Percentiles rank a stretch among this genome's conserved stretches.
Conservation (phyloP, 2,888 invertebrate genomes). For the Eueremaeus valkanovi region DNA sequence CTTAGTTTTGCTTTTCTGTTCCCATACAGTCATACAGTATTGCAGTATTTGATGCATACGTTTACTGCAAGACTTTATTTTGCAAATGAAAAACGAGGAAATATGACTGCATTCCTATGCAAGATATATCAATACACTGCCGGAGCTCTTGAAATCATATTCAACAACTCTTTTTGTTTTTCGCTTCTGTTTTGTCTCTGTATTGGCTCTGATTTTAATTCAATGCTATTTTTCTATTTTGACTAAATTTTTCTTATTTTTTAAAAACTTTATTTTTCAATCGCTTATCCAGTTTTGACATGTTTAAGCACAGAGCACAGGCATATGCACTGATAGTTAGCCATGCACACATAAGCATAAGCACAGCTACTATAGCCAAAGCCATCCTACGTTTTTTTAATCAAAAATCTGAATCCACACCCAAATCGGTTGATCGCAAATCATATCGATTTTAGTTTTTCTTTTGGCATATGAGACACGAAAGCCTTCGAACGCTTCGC, state of each 20-base stretch:
- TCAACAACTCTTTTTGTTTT: conserved; percentile 1
- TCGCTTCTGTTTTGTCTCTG: background rate
- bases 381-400: conserved; percentile 34
- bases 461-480: conserved; percentile 29
- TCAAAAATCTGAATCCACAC: conserved; percentile 32
- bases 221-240: conserved; percentile 23
- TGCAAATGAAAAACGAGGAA: conserved; percentile 12
- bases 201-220: background rate
- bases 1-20: background rate
- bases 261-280: background rate
- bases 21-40: conserved; percentile 27
- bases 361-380: background rate
- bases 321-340: background rate
- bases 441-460: conserved; percentile 28
- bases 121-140: background rate
- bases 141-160: background rate
- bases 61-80: background rate
- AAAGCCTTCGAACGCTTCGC: conserved; percentile 27
- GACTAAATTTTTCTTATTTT: background rate
- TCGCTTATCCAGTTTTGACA: background rate
- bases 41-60: background rate
- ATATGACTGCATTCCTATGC: conserved; percentile 9
- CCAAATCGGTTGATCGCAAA: conserved; percentile 36
- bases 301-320: background rate
- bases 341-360: too few relatives aligned